phyloP scores from a whole-genome alignment of 2,888 invertebrate genomes.

The Melipona bicolor region DNA sequence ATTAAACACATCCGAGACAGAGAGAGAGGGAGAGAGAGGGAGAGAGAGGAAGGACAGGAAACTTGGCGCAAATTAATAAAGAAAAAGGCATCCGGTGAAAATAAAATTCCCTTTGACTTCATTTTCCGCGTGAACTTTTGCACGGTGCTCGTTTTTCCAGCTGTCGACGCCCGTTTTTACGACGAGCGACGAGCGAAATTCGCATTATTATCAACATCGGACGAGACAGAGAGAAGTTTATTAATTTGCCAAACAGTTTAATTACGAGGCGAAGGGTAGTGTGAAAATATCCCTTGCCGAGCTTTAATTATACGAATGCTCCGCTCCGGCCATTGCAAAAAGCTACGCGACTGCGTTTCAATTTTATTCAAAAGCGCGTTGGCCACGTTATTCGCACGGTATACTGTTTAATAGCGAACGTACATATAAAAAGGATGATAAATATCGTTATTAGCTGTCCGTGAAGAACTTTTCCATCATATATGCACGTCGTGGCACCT shows the following conservation, averaged over 20 bases:
- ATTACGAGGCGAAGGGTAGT: constrained; percentile 23
- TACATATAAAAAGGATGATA: background rate
- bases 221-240: constrained; percentile 18
- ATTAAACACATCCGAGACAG: background rate
- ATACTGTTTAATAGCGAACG: background rate
- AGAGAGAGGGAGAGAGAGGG: too few relatives aligned
- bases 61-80: background rate
- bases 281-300: background rate
- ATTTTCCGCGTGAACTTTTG: background rate
- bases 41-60: background rate
- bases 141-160: background rate
- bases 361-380: constrained; percentile 4
- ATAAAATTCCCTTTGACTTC: background rate
- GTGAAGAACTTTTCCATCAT: background rate
- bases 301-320: constrained; percentile 37
- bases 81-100: background rate
- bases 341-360: background rate
- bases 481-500: background rate
- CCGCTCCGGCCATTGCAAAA: background rate
- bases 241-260: constrained; percentile 40
- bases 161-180: background rate
- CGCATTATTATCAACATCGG: constrained; percentile 2
- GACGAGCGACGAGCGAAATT: background rate
- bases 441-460: background rate
- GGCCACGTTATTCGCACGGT: background rate